Evolutionary conservation across 2,797 vertebrate genomes (phyloP).

Genomic region (Acanthis flammea): DNA sequence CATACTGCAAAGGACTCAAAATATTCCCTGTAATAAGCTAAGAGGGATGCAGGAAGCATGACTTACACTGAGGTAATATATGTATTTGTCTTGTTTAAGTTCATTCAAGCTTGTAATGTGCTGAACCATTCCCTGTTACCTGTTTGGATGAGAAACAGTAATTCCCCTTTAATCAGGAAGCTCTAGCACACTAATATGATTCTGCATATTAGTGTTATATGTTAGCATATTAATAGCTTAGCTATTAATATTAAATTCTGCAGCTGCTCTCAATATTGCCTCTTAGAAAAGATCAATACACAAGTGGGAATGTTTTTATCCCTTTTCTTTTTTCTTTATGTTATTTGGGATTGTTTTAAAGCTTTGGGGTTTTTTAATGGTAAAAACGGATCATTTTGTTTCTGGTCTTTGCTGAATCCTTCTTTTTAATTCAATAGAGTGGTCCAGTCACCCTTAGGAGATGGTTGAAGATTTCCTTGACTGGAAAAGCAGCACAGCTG

Average conservation of each 20-base stretch:
- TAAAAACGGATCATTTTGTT: neutral
- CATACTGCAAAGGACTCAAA: neutral
- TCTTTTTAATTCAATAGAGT: neutral
- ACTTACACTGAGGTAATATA: neutral
- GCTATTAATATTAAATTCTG: too few relatives aligned
- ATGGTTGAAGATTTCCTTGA: neutral
- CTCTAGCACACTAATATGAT: neutral
- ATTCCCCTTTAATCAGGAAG: conserved; percentile 15
- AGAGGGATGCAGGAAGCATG: neutral
- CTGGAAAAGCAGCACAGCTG: neutral
- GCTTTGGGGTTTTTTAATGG: accelerated
- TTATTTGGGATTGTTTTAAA: neutral
- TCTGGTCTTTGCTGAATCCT: neutral
- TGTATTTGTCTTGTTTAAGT: conserved; percentile 20
- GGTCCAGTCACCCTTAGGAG: neutral
- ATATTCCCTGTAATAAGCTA: neutral
- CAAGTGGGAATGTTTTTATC: neutral
- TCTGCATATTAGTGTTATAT: too few relatives aligned
- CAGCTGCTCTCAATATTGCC: neutral
- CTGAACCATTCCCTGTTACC: neutral
- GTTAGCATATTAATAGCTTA: too few relatives aligned
- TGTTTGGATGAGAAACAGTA: neutral
- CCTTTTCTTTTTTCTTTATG: neutral
- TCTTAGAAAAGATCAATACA: neutral
- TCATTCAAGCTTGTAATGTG: neutral